A percentile compares a stretch with the other conserved stretches of the same genome.
Conservation (phyloP, 2,797 vertebrate genomes). For the Fringilla coelebs region DNA sequence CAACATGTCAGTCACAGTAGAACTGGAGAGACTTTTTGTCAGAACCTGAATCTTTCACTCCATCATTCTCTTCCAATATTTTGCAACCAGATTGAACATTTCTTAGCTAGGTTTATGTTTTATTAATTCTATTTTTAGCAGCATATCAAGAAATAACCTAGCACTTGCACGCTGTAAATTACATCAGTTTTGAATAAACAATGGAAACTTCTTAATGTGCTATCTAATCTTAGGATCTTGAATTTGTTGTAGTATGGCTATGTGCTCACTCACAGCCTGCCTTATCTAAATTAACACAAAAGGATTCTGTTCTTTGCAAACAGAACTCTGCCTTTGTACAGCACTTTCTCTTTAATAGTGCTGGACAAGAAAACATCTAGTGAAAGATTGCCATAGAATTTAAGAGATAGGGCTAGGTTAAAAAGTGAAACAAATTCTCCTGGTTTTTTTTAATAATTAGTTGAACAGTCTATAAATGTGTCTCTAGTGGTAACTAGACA, state of each 20-base stretch:
- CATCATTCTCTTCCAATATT: not conserved
- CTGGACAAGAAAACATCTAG: not conserved
- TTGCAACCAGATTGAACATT: not conserved
- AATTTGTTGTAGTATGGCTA: not conserved
- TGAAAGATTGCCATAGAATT: not conserved
- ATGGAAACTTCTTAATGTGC: not conserved
- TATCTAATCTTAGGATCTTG: not conserved
- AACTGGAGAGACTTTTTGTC: not conserved
- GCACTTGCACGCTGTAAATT: not conserved
- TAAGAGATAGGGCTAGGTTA: not conserved
- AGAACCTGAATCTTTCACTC: not conserved
- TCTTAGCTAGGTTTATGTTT: not conserved
- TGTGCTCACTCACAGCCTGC: not conserved
- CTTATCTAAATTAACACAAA: slow-evolving; percentile 14
- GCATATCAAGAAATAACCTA: not conserved
- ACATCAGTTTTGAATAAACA: not conserved
- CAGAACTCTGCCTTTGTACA: not conserved
- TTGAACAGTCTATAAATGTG: not conserved
- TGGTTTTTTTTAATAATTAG: not conserved
- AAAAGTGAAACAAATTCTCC: not conserved
- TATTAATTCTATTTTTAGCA: not conserved
- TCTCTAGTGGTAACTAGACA: not conserved
- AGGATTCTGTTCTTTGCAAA: not conserved
- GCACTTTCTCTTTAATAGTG: not conserved
- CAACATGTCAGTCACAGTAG: not conserved